Conservation (phyloP, 2,797 vertebrate species). For the Lacerta viridis region DNA sequence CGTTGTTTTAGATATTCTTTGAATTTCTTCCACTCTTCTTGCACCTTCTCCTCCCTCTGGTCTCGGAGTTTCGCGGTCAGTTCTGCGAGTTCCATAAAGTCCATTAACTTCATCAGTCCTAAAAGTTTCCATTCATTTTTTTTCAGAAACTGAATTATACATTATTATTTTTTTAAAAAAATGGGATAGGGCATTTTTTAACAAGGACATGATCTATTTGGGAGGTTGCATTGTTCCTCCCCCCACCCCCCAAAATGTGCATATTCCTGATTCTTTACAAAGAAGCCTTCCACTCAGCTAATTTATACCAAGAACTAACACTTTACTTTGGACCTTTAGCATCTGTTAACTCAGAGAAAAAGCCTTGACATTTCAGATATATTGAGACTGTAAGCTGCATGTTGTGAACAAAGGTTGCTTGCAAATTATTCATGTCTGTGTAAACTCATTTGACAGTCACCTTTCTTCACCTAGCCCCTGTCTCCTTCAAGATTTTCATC, state of each 20-base stretch:
- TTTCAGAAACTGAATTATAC: not conserved
- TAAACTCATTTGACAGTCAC: conserved; percentile 1
- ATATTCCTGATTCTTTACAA: not conserved
- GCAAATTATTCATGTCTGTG: not conserved
- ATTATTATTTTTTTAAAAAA: not conserved
- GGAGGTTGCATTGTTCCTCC: not conserved
- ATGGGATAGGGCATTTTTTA: not conserved
- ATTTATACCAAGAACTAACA: not conserved
- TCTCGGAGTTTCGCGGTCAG: too few relatives aligned
- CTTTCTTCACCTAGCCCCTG: not conserved
- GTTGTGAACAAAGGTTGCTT: conserved; percentile 23
- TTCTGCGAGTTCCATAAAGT: too few relatives aligned
- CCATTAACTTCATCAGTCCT: too few relatives aligned
- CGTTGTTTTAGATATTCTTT: too few relatives aligned
- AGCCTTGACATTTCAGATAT: conserved; percentile 20
- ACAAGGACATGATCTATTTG: not conserved
- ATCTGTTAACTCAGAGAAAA: not conserved
- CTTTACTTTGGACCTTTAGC: not conserved
- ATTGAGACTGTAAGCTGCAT: not conserved
- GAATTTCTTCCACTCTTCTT: too few relatives aligned
- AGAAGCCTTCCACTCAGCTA: too few relatives aligned
- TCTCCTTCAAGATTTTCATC: not conserved
- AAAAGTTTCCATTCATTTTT: not conserved
- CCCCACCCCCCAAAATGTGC: too few relatives aligned
- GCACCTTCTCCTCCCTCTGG: too few relatives aligned